Evolutionary conservation across 37 sponge, comb jelly and placozoan genomes (phyloP), one percentile per base, ranked within the genome.

Genomic region (Beroe ovata): DNA sequence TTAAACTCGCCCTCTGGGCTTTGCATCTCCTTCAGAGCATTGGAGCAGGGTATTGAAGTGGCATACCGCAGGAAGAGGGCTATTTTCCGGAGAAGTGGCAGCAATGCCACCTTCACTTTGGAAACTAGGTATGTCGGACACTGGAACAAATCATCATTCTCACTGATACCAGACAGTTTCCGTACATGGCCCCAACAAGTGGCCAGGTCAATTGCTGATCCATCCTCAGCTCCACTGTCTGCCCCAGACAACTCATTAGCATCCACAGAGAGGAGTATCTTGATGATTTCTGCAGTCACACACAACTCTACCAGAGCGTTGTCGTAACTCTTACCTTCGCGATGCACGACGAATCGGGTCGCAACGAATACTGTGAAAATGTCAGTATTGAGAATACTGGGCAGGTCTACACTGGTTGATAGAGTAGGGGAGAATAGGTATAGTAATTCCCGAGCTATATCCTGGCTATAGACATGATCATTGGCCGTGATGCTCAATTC

Each of bases 291-390:
- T 14, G 84, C 84, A 23, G 33, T 39, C 1, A 77, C 84, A 42
- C 54, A 77, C 28, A 77, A 25, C 84, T 77, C 84, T 11, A 77
- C 84, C 54, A 77, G 8, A 14, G 84, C 84, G n/a, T 35, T 42
- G 28, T 77, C 54, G 84, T 77, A 42, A 77, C 84, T 42, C 54
- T 77, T 77, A 77, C 84, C 47, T 22, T 39, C 54, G 1, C 20
- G 26, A 25, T 21, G n/a, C 6, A 77, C 21, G 2, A 41, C 54
- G 54, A 77, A 77, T 25, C 54, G 21, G 0, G 84, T 35, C 0
- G 84, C 84, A n/a, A 77, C 84, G 28, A 77, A 77, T 1, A 77
- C 54, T 42, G 84, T 77, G 54, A 77, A 77, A n/a, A 77, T 23
- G 28, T 77, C 84, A 19, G 28, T 77, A 19, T 77, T 77, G 23